Evolutionary conservation across 2,113 vertebrate genomes (phyloP).

Genomic region (Triplophysa tibetana): DNA sequence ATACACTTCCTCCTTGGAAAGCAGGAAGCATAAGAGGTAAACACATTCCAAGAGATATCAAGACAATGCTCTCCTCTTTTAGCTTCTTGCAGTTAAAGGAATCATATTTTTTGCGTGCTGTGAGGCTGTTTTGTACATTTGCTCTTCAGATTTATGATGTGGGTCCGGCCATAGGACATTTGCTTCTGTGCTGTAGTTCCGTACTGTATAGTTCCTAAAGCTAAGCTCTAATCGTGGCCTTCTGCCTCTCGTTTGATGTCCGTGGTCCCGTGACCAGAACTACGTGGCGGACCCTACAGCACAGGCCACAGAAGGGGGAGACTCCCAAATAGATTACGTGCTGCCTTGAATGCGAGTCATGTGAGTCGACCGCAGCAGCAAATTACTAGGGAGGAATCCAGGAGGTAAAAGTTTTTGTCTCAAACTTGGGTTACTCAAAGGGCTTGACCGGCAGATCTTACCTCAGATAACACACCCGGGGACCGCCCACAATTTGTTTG

Average conservation of each 20-base stretch:
- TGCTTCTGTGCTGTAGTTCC: constrained; percentile 53
- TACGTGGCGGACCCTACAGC: constrained; percentile 49
- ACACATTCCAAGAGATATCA: neutral
- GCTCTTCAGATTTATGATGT: constrained; percentile 32
- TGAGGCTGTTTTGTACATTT: constrained; percentile 11
- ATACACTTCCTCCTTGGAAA: neutral
- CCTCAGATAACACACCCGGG: neutral
- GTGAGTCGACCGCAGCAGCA: constrained; percentile 68
- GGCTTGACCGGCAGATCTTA: constrained; percentile 19
- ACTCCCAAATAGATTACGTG: constrained; percentile 70
- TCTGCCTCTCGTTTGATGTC: constrained; percentile 56
- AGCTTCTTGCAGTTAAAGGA: constrained; percentile 29
- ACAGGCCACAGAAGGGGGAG: constrained; percentile 64
- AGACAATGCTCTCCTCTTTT: constrained; percentile 5
- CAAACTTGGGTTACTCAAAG: constrained; percentile 17
- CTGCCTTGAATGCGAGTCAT: constrained; percentile 67
- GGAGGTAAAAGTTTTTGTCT: constrained; percentile 51
- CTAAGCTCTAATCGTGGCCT: constrained; percentile 56
- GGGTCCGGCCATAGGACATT: constrained; percentile 49
- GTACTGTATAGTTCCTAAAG: constrained; percentile 50
- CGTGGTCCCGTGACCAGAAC: constrained; percentile 60
- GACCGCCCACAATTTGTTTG: too few relatives aligned
- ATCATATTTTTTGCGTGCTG: neutral
- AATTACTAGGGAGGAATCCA: constrained; percentile 72
- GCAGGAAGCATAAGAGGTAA: too few relatives aligned